These are phyloP conservation scores for Lagopus muta DNA, from an alignment of 2,113 vertebrate genomes.

Conservation along the genomic window DNA sequence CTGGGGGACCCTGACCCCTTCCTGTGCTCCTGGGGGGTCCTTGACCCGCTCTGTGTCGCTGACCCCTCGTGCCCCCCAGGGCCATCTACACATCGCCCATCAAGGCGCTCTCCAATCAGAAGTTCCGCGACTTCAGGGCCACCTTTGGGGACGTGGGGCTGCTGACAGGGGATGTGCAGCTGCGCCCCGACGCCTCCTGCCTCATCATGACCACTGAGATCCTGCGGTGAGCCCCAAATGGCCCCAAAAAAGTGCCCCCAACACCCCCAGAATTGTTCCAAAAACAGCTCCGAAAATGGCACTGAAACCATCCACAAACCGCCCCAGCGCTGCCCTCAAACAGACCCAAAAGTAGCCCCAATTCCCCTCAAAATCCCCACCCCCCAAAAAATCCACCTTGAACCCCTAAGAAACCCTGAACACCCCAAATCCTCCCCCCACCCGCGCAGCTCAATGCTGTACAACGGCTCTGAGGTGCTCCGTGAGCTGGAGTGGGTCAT, in stretches of 20 bases:
- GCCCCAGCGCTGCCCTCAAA: too few species aligned
- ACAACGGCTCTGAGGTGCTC: slow-evolving; percentile 92
- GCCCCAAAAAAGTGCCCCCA: too few species aligned
- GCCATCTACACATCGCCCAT: slow-evolving; percentile 94
- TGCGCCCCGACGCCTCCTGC: slow-evolving; percentile 89
- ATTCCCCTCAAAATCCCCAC: too few species aligned
- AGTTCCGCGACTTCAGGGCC: slow-evolving; percentile 91
- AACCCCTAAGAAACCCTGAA: too few species aligned
- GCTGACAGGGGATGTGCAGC: slow-evolving; percentile 90
- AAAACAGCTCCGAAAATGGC: too few species aligned
- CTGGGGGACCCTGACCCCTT: too few species aligned
- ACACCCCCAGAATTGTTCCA: too few species aligned
- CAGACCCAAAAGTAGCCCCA: too few species aligned
- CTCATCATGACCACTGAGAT: slow-evolving; percentile 97
- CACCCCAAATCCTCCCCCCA: too few species aligned
- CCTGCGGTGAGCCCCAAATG: slow-evolving; percentile 84
- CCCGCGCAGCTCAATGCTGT: slow-evolving; percentile 86
- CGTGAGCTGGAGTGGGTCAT: slow-evolving; percentile 95
- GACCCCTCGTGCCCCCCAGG: slow-evolving; percentile 56
- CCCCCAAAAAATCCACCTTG: too few species aligned
- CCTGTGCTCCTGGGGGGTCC: too few species aligned
- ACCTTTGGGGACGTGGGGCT: slow-evolving; percentile 91
- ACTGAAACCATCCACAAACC: too few species aligned
- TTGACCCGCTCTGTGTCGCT: neutral
- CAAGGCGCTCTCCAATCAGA: slow-evolving; percentile 95